Percentiles rank a stretch among this genome's conserved stretches.
These are phyloP conservation scores for Haliclystus octoradiatus DNA, from an alignment of 30 jellyfish, hydroid and myxozoan genomes.

Conservation along the genomic window DNA sequence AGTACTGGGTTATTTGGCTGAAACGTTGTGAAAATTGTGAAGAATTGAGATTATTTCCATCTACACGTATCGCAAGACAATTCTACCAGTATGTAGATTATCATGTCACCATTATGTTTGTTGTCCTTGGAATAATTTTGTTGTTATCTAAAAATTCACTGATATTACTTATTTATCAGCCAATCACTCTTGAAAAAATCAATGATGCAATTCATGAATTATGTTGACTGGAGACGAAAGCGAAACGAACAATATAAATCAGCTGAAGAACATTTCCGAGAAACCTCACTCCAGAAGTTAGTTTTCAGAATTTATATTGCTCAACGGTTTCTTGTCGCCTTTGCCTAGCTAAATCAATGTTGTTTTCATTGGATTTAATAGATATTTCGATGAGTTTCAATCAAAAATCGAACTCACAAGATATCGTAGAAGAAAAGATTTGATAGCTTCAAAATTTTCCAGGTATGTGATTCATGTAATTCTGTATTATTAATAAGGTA, in stretches of 20 bases:
- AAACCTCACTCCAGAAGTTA: no score
- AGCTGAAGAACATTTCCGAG: not conserved
- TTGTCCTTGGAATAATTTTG: no score
- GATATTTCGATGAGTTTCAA: no score
- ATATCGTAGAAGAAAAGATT: no score
- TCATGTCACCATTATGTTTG: not conserved
- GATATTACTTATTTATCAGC: not conserved
- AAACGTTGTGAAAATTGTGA: slow-evolving; percentile 51
- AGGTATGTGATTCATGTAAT: no score
- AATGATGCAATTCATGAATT: not conserved
- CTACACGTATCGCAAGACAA: slow-evolving; percentile 34
- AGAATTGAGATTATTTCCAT: slow-evolving; percentile 46
- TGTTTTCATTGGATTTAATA: no score
- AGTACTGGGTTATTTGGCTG: slow-evolving; percentile 33
- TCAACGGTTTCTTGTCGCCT: no score
- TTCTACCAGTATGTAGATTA: slow-evolving; percentile 15
- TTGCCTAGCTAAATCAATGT: no score
- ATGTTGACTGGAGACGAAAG: not conserved
- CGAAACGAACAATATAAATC: not conserved
- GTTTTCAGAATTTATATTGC: no score
- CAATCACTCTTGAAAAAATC: not conserved
- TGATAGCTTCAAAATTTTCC: no score
- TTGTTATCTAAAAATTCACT: not conserved
- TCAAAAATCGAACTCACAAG: no score
- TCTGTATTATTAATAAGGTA: no score